Conservation (phyloP, 1,140 invertebrate species). For the Drosophila santomea region DNA sequence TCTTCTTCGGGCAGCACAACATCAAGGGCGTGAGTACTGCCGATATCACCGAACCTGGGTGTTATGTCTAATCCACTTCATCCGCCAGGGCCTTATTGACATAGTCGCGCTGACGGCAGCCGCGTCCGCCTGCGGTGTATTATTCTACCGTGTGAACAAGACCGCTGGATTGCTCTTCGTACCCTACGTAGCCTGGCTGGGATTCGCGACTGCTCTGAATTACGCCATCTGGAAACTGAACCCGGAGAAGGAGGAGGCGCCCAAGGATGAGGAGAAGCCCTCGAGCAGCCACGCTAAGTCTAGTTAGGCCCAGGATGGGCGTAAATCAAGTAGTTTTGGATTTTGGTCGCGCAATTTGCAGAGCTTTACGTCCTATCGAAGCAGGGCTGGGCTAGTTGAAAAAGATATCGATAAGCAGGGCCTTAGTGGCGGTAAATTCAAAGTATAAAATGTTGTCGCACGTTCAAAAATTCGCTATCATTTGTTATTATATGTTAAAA, state of each 20-base stretch:
- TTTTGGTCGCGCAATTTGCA: constrained; percentile 39
- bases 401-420: constrained; percentile 20
- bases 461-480: neutral
- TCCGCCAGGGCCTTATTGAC: constrained; percentile 87
- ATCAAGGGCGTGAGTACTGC: constrained; percentile 89
- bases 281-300: constrained; percentile 40
- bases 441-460: neutral
- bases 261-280: constrained; percentile 38
- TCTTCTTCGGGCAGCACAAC: constrained; percentile 92
- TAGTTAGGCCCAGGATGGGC: constrained; percentile 11
- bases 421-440: neutral
- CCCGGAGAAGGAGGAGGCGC: constrained; percentile 33
- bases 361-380: constrained; percentile 12
- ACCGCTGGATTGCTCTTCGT: constrained; percentile 89
- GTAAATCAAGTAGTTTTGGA: constrained; percentile 18
- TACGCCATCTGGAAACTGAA: constrained; percentile 72
- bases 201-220: constrained; percentile 86
- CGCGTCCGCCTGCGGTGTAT: constrained; percentile 87
- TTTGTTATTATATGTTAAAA: neutral
- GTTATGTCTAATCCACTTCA: constrained; percentile 34
- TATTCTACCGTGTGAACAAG: constrained; percentile 89
- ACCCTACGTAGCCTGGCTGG: constrained; percentile 93
- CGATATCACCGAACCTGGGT: constrained; percentile 1
- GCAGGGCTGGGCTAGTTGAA: constrained; percentile 20
- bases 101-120: constrained; percentile 88